Conservation (phyloP, 2,888 invertebrate genomes). For the Chelonus formosanus region DNA sequence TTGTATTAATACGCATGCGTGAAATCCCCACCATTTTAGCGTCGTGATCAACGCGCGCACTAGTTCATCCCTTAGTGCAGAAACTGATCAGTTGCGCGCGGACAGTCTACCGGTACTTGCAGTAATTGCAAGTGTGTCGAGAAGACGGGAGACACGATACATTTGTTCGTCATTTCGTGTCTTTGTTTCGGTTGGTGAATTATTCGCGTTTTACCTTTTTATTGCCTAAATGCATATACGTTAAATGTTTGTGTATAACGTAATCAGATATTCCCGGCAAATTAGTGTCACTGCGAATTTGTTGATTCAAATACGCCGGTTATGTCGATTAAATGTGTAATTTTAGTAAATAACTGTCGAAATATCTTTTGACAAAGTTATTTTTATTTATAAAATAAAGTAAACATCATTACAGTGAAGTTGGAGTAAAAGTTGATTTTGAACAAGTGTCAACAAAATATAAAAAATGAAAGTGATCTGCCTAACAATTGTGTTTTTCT, state of each 20-base stretch:
- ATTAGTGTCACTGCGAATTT: background rate
- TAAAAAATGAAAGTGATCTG: slow-evolving; percentile 28
- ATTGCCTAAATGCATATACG: too few species aligned
- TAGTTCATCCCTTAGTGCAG: background rate
- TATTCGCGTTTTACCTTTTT: too few species aligned
- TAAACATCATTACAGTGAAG: background rate
- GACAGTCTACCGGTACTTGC: slow-evolving; percentile 41
- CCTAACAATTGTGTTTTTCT: slow-evolving; percentile 38
- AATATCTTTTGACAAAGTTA: slow-evolving; percentile 8
- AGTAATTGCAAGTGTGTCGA: slow-evolving; percentile 28
- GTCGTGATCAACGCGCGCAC: background rate
- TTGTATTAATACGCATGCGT: background rate
- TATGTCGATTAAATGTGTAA: slow-evolving; percentile 14
- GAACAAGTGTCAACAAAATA: slow-evolving; percentile 13
- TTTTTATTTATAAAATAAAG: slow-evolving; percentile 6
- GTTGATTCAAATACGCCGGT: slow-evolving; percentile 5
- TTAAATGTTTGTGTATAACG: background rate
- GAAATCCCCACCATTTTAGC: background rate
- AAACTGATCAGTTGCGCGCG: slow-evolving; percentile 43
- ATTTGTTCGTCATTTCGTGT: too few species aligned
- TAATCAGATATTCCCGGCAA: background rate
- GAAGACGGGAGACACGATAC: background rate
- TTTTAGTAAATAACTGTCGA: slow-evolving; percentile 1
- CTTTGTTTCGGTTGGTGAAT: too few species aligned
- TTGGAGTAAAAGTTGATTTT: background rate